These are phyloP conservation scores for Bradynema listronoti DNA, from an alignment of 1,140 invertebrate species.

Conservation along the genomic window DNA sequence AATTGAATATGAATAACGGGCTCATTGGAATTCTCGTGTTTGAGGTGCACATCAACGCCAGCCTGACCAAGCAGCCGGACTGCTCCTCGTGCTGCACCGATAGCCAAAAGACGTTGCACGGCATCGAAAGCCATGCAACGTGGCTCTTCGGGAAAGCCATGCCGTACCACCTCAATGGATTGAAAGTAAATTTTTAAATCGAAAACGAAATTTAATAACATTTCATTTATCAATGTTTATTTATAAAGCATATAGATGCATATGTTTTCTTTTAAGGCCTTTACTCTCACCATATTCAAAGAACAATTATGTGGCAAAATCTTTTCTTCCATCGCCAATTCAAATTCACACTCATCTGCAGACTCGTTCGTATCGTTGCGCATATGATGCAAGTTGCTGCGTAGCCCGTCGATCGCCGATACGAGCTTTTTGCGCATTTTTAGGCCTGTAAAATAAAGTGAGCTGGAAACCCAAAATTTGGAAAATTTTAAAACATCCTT, in stretches of 20 bases:
- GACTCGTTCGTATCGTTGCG: too few relatives aligned
- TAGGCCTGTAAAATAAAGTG: too few relatives aligned
- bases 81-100: constrained; percentile 88
- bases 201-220: too few relatives aligned
- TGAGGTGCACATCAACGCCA: constrained; percentile 84
- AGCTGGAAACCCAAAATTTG: too few relatives aligned
- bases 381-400: not conserved
- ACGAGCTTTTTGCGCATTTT: constrained; percentile 8
- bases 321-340: constrained; percentile 1
- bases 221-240: not conserved
- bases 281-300: not conserved
- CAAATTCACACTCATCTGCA: not conserved
- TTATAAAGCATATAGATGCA: too few relatives aligned
- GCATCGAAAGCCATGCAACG: constrained; percentile 94
- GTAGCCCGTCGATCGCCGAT: constrained; percentile 5
- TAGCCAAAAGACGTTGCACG: constrained; percentile 86
- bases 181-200: too few relatives aligned
- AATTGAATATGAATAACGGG: constrained; percentile 80
- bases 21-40: constrained; percentile 66
- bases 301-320: not conserved
- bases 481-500: too few relatives aligned
- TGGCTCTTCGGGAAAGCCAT: constrained; percentile 96
- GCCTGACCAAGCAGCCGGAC: constrained; percentile 79
- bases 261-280: too few relatives aligned
- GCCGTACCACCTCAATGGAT: constrained; percentile 59